phyloP scores from a whole-genome alignment of 2,888 invertebrate genomes.

The Diachrysia chrysitis region DNA sequence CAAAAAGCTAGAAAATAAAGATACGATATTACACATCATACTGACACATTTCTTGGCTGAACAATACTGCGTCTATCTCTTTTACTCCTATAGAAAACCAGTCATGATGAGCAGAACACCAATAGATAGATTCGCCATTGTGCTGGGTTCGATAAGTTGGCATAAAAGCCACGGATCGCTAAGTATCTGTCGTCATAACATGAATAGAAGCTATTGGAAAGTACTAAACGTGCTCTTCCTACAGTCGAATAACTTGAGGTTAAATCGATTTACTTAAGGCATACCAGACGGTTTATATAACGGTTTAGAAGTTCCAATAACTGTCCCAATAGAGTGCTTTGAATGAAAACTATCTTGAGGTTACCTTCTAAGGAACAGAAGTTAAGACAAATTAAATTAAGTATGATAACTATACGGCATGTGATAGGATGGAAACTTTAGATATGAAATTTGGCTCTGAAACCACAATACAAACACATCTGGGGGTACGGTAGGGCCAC shows the following conservation, averaged over 20 bases:
- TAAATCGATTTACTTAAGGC: constrained; percentile 4
- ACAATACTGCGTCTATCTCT: constrained; percentile 35
- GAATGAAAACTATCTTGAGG: neutral
- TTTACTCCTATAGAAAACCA: constrained; percentile 37
- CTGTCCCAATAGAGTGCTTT: constrained; percentile 1
- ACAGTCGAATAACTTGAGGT: constrained; percentile 20
- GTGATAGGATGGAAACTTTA: neutral
- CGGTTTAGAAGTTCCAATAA: neutral
- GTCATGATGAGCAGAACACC: constrained; percentile 46
- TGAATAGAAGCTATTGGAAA: constrained; percentile 45
- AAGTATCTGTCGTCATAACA: constrained; percentile 33
- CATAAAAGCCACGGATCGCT: constrained; percentile 40
- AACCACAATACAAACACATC: too few relatives aligned
- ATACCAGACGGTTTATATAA: neutral
- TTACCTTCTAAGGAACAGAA: neutral
- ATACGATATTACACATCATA: constrained; percentile 37
- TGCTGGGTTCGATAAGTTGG: constrained; percentile 47
- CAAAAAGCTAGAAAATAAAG: constrained; percentile 30
- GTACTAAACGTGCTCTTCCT: constrained; percentile 33
- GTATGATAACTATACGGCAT: neutral
- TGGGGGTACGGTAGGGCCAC: too few relatives aligned
- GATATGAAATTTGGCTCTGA: too few relatives aligned
- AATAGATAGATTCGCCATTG: constrained; percentile 41
- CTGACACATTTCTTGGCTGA: constrained; percentile 24
- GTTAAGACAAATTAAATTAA: neutral